A percentile compares a stretch with the other conserved stretches of the same genome.
Conservation (phyloP, 2,113 vertebrate species). For the Neodontobutis hainanensis region DNA sequence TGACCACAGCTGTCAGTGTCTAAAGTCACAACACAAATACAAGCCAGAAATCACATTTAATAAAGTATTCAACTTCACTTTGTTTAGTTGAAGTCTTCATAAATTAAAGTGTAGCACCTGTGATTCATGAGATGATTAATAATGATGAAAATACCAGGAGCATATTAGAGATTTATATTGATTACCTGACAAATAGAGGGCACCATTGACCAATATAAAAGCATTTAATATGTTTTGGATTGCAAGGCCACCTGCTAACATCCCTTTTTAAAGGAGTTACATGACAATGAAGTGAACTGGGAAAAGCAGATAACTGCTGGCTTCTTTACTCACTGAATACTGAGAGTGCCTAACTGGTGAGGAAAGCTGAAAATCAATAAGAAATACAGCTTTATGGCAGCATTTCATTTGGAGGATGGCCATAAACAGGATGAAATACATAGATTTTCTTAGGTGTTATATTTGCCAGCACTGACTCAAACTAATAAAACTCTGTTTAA, state of each 20-base stretch:
- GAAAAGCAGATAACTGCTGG: too few relatives aligned
- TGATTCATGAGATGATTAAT: not conserved
- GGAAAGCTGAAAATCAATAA: not conserved
- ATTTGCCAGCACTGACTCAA: not conserved
- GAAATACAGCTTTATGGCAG: not conserved
- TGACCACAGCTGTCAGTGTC: not conserved
- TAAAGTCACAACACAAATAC: not conserved
- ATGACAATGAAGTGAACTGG: not conserved
- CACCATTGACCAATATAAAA: slow-evolving; percentile 13
- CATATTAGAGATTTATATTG: slow-evolving; percentile 11
- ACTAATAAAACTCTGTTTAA: not conserved
- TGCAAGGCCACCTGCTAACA: too few relatives aligned
- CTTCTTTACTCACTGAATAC: not conserved
- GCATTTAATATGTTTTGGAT: not conserved
- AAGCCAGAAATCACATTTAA: not conserved
- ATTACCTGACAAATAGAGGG: slow-evolving; percentile 3
- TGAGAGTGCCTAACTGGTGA: not conserved
- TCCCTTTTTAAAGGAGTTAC: not conserved
- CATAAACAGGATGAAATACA: not conserved
- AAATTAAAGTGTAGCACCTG: too few relatives aligned
- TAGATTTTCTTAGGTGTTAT: not conserved
- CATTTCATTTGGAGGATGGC: not conserved
- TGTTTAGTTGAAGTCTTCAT: too few relatives aligned
- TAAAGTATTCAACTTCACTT: too few relatives aligned
- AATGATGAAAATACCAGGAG: not conserved